phyloP scores from a whole-genome alignment of 2,797 vertebrate species.

The Furcifer pardalis region DNA sequence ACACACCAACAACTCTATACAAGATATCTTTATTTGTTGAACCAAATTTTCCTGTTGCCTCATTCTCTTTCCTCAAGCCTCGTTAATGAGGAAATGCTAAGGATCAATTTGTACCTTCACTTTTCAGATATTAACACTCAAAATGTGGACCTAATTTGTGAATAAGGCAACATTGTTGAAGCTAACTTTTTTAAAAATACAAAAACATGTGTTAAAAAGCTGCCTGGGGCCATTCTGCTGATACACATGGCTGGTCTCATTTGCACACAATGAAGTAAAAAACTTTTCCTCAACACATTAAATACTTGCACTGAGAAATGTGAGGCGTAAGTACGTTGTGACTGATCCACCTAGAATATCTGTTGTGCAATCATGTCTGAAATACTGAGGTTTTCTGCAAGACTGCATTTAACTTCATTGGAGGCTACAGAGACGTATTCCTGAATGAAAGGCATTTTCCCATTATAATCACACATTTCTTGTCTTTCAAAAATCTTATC shows the following conservation, averaged over 20 bases:
- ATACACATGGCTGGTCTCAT: background rate
- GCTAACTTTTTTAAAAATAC: background rate
- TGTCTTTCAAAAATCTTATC: background rate
- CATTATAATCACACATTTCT: background rate
- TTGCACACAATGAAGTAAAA: background rate
- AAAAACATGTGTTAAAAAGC: background rate
- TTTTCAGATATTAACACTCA: background rate
- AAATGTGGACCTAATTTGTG: background rate
- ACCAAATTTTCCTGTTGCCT: background rate
- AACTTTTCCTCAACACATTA: background rate
- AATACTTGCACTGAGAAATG: background rate
- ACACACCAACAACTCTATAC: background rate
- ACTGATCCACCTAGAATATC: background rate
- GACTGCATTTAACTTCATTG: background rate
- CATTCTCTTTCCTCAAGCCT: background rate
- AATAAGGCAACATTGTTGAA: background rate
- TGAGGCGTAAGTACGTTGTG: background rate
- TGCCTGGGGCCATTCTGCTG: too few relatives aligned
- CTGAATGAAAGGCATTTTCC: background rate
- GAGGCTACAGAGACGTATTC: too few relatives aligned
- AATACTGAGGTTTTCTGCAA: background rate
- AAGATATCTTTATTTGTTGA: background rate
- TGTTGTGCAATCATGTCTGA: background rate
- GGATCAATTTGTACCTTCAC: background rate
- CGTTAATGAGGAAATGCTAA: conserved; percentile 10